Evolutionary conservation across 2,113 vertebrate genomes (phyloP).

Genomic region (Zootoca vivipara): DNA sequence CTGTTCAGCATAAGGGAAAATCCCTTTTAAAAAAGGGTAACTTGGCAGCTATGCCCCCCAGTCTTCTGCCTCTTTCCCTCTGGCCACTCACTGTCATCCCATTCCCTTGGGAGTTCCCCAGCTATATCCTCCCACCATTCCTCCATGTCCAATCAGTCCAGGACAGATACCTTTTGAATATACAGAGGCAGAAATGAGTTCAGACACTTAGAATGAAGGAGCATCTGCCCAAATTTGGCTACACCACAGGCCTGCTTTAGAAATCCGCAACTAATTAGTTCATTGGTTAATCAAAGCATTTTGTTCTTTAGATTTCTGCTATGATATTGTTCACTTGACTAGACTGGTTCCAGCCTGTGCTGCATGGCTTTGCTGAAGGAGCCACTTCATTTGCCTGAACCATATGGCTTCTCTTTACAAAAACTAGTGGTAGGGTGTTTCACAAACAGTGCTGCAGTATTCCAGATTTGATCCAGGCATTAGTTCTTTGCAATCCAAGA

Average conservation of each 20-base stretch:
- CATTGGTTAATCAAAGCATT: background rate
- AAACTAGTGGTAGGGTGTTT: background rate
- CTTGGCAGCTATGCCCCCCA: too few relatives aligned
- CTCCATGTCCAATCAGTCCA: too few relatives aligned
- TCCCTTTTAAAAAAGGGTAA: too few relatives aligned
- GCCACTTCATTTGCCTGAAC: background rate
- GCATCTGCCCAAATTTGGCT: background rate
- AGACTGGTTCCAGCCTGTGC: background rate
- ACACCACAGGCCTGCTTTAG: background rate
- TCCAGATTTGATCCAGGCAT: background rate
- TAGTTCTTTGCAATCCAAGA: background rate
- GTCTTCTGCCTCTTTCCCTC: too few relatives aligned
- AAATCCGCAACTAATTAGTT: background rate
- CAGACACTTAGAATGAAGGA: background rate
- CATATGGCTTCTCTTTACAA: background rate
- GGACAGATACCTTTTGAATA: background rate
- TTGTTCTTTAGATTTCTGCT: background rate
- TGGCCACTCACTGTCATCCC: too few relatives aligned
- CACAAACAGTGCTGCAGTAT: background rate
- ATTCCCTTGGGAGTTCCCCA: too few relatives aligned
- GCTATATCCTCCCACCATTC: too few relatives aligned
- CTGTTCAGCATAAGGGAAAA: too few relatives aligned
- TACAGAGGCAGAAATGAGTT: background rate
- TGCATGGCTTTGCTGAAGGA: background rate
- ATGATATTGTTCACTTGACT: background rate